Conservation (phyloP, 2,888 invertebrate genomes). For the Lasioglossum figueresi region DNA sequence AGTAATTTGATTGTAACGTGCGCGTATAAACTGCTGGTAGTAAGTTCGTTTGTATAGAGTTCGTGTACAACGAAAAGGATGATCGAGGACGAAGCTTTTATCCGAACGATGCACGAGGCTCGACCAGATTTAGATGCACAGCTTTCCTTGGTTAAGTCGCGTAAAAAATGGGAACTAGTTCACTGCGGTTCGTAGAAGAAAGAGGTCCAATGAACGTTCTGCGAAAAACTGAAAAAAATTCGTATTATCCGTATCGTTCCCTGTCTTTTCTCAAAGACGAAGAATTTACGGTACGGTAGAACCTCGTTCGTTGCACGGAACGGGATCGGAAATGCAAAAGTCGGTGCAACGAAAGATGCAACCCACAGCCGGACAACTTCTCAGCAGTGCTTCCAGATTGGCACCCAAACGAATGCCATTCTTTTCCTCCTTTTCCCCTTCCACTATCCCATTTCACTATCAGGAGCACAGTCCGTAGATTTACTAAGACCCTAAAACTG, state of each 20-base stretch:
- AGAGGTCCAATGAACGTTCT: constrained; percentile 23
- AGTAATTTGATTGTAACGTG: neutral
- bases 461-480: too few species aligned
- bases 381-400: too few species aligned
- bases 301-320: too few species aligned
- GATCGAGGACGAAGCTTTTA: neutral
- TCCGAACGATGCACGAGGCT: neutral
- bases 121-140: neutral
- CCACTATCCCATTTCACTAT: too few species aligned
- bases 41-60: neutral
- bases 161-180: neutral
- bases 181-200: constrained; percentile 21
- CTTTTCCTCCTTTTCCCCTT: too few species aligned
- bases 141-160: neutral
- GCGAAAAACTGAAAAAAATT: constrained; percentile 22
- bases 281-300: neutral
- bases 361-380: too few species aligned
- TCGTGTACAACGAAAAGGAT: neutral
- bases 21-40: neutral
- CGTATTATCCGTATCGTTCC: constrained; percentile 16
- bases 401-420: too few species aligned
- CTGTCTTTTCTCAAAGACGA: constrained; percentile 40
- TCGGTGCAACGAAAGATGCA: too few species aligned
- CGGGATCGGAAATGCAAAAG: neutral
- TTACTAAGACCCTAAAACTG: too few species aligned